Evolutionary conservation across 2,113 vertebrate genomes (phyloP), one percentile per base, ranked within the genome.

Genomic region (Alosa alosa): DNA sequence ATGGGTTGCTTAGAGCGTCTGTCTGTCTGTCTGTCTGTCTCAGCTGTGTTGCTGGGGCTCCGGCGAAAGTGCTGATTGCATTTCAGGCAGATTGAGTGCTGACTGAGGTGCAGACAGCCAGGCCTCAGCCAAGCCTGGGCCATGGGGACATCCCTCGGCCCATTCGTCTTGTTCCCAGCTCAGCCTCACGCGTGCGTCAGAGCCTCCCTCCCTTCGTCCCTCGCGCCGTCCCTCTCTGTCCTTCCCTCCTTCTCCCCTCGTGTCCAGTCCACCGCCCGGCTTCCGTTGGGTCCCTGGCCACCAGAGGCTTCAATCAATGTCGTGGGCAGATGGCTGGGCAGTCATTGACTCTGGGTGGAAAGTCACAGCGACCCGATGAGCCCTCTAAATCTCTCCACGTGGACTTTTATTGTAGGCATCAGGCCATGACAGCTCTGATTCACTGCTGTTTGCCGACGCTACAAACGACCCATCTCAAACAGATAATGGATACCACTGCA

Each of bases 291-390:
- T 78, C 72, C 15, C 31, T 39, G 72, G 72, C 31, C 72, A 41
- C 72, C 72, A 78, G 11, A 17, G 72, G 36, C 72, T 72, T 72
- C 31, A 78, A 78, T 78, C 72, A 78, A 78, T 78, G 72, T 11
- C 25, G 4, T 78, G 2, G 72, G 36, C 72, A 78, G 72, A 78
- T 78, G 72, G 72, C 72, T 41, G 31, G 72, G 31, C 17, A 78
- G 36, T 36, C 72, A 78, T 78, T 39, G 72, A 78, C 72, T 78
- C 31, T 39, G 68, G 31, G 31, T 75, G 72, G 72, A 78, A 78
- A 78, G 72, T 78, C 72, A 78, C 72, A 78, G 72, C 31, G 36
- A 36, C 25, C 72, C 47, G 72, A 17, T 9, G 72, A 78, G 72
- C 72, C 72, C 4, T 39, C 72, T 78, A 39, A 78, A 78, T 78